Evolutionary conservation across 2,888 invertebrate genomes (phyloP).

Genomic region (Nebria salina): DNA sequence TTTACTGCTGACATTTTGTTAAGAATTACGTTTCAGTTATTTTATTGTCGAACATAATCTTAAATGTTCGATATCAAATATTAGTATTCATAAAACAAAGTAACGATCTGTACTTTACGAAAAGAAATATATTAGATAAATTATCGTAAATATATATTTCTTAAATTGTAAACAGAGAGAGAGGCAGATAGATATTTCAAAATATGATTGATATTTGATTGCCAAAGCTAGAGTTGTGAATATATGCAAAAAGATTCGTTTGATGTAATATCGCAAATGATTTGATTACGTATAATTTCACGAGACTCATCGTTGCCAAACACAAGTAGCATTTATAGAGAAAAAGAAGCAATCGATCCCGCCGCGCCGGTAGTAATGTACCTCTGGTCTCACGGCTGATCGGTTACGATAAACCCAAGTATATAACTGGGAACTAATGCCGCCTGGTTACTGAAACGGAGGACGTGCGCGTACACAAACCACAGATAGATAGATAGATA

Average conservation of each 20-base stretch:
- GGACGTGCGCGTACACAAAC: not conserved
- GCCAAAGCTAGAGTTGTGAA: no score
- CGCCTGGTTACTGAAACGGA: not conserved
- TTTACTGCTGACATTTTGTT: not conserved
- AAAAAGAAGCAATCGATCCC: conserved; percentile 1
- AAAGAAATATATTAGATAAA: no score
- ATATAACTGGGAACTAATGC: not conserved
- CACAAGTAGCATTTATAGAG: not conserved
- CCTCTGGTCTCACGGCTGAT: conserved; percentile 1
- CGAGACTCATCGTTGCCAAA: not conserved
- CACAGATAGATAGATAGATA: not conserved
- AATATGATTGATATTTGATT: no score
- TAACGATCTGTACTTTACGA: no score
- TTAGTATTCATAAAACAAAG: no score
- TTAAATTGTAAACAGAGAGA: no score
- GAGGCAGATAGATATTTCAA: no score
- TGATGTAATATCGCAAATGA: no score
- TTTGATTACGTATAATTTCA: not conserved
- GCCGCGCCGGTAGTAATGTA: not conserved
- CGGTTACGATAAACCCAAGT: not conserved
- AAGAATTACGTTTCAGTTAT: not conserved
- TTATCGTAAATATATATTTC: no score
- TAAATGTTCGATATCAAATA: not conserved
- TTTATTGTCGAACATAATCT: not conserved
- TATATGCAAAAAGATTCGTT: no score